phyloP scores from a whole-genome alignment of 2,888 invertebrate genomes.

The Spodoptera exigua region DNA sequence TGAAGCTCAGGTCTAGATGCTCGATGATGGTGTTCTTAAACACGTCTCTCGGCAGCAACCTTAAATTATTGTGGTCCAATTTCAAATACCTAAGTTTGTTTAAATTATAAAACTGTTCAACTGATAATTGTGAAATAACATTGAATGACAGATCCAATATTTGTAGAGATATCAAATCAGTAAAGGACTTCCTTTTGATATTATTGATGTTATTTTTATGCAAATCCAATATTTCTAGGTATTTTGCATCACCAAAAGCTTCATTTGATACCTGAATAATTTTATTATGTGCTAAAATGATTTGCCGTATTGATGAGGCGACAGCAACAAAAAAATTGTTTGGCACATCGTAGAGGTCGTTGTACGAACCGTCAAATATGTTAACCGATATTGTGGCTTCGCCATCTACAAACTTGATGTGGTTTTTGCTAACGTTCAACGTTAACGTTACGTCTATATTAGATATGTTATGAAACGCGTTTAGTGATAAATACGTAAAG shows the following conservation, averaged over 20 bases:
- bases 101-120: constrained; percentile 94
- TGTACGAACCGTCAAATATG: constrained; percentile 92
- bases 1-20: constrained; percentile 93
- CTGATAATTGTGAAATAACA: constrained; percentile 92
- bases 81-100: constrained; percentile 93
- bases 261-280: constrained; percentile 92
- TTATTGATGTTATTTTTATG: constrained; percentile 93
- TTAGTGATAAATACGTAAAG: constrained; percentile 91
- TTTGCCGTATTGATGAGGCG: constrained; percentile 90
- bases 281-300: constrained; percentile 93
- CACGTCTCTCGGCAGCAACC: constrained; percentile 93
- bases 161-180: constrained; percentile 93
- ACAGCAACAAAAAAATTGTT: constrained; percentile 91
- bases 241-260: constrained; percentile 92
- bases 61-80: constrained; percentile 92
- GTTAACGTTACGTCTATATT: constrained; percentile 91
- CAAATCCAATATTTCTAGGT: constrained; percentile 93
- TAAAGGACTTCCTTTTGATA: constrained; percentile 93
- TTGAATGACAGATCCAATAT: constrained; percentile 94
- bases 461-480: constrained; percentile 92
- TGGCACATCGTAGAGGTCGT: constrained; percentile 91
- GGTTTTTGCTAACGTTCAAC: constrained; percentile 94
- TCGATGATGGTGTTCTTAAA: constrained; percentile 94
- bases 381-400: constrained; percentile 90
- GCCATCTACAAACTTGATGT: constrained; percentile 84